Conservation (phyloP, 2,113 vertebrate genomes). For the Acinonyx jubatus region DNA sequence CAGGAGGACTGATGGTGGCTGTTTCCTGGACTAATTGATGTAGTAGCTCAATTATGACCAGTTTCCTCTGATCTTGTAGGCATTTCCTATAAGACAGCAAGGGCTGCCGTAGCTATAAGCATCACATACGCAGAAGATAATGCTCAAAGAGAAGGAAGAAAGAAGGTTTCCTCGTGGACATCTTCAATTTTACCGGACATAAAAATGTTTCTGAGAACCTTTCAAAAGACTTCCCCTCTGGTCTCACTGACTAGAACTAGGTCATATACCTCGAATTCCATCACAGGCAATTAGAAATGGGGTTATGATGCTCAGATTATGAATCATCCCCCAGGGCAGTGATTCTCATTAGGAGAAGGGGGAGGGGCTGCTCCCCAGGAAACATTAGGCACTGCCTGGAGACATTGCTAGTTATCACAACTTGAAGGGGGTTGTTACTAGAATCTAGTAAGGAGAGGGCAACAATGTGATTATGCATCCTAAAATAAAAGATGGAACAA, state of each 20-base stretch:
- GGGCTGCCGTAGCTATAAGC: neutral
- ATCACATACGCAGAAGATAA: neutral
- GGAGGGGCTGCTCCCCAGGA: rapidly evolving
- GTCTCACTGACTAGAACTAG: neutral
- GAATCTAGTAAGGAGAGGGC: neutral
- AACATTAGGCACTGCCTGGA: neutral
- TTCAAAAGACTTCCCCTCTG: neutral
- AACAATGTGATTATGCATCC: neutral
- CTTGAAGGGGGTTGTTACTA: rapidly evolving
- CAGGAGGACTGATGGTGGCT: neutral
- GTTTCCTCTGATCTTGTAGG: neutral
- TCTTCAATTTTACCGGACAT: neutral
- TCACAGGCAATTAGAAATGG: neutral
- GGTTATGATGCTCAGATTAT: neutral
- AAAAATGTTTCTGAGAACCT: neutral
- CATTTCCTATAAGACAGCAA: neutral
- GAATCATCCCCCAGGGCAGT: neutral
- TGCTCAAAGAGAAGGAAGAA: neutral
- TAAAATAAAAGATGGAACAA: neutral
- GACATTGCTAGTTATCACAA: neutral
- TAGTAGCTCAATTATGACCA: neutral
- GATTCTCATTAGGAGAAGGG: neutral
- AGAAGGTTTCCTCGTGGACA: neutral
- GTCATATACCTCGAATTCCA: neutral
- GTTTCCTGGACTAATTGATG: neutral